These are phyloP conservation scores for Edolisoma coerulescens DNA, from an alignment of 2,113 vertebrate species.

Conservation along the genomic window DNA sequence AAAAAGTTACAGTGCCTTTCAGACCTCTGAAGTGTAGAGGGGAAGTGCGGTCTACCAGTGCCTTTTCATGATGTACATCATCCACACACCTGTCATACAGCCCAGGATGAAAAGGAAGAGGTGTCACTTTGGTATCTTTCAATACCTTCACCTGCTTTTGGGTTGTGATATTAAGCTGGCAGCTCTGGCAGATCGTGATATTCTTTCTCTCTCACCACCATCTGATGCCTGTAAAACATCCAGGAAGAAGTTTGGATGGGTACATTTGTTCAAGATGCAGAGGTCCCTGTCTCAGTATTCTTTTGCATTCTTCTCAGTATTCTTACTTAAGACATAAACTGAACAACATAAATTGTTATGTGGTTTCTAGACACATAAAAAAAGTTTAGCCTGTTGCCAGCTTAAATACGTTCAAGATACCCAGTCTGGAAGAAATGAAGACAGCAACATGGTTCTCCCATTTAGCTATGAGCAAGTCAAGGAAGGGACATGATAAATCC, in stretches of 20 bases:
- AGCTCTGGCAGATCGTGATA: background rate
- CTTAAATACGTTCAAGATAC: background rate
- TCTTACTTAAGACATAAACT: background rate
- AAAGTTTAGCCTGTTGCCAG: background rate
- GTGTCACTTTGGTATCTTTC: background rate
- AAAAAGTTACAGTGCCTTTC: background rate
- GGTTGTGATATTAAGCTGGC: background rate
- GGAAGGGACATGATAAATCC: background rate
- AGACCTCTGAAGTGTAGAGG: background rate
- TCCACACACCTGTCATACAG: background rate
- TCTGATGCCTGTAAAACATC: background rate
- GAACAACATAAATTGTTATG: background rate
- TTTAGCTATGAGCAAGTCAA: background rate
- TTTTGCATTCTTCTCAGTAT: background rate
- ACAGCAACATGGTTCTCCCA: background rate
- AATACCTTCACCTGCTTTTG: background rate
- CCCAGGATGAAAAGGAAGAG: background rate
- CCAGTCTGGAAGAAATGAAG: background rate
- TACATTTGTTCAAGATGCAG: background rate
- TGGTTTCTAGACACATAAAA: background rate
- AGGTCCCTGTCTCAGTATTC: background rate
- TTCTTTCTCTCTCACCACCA: background rate
- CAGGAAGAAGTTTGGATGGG: background rate
- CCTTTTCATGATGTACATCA: background rate
- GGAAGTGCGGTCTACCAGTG: background rate